Percentiles rank a stretch among this genome's conserved stretches.
These are phyloP conservation scores for Acanthosepion pharaonis DNA, from an alignment of 2,888 invertebrate species.

Conservation along the genomic window DNA sequence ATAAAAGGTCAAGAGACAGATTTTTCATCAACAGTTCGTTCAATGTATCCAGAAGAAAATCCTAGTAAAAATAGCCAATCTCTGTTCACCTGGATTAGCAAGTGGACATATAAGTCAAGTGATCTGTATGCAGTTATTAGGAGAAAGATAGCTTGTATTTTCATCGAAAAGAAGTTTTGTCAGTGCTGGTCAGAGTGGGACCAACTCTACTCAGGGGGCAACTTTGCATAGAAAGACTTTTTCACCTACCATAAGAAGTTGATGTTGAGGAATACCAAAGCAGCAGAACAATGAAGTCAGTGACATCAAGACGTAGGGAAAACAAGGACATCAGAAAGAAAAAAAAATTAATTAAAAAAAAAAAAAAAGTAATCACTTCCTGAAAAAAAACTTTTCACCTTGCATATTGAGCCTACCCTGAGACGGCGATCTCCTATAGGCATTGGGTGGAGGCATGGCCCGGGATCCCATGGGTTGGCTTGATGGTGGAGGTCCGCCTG, in stretches of 20 bases:
- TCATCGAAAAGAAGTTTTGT: not conserved
- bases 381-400: constrained; percentile 43
- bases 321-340: not conserved
- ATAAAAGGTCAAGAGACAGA: not conserved
- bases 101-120: too few species aligned
- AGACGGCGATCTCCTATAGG: constrained; percentile 56
- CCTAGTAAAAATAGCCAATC: too few species aligned
- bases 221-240: not conserved
- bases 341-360: not conserved
- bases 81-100: too few species aligned
- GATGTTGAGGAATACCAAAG: too few species aligned
- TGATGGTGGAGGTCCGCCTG: constrained; percentile 39
- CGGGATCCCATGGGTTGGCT: constrained; percentile 55
- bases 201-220: not conserved
- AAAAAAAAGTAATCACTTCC: not conserved
- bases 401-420: constrained; percentile 47
- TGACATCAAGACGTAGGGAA: too few species aligned
- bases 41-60: too few species aligned
- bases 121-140: not conserved
- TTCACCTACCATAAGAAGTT: not conserved
- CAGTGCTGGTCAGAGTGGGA: not conserved
- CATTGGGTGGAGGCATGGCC: constrained; percentile 53
- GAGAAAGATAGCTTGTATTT: not conserved
- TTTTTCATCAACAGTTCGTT: not conserved
- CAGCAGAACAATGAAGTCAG: too few species aligned